These are phyloP conservation scores for Aphelinus atriplicis DNA, from an alignment of 1,140 invertebrate species.

Conservation along the genomic window DNA sequence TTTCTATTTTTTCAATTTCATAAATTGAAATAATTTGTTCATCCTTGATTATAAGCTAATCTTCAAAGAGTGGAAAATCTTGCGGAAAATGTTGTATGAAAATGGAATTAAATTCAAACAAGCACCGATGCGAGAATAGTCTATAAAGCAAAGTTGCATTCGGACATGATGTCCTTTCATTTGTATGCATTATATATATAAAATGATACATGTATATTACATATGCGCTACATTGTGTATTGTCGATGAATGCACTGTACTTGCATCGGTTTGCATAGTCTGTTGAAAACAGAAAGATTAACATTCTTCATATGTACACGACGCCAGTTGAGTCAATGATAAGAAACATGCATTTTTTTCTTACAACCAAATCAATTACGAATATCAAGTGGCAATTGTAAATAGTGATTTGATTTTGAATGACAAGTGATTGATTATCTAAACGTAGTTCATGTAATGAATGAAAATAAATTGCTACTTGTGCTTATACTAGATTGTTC, in stretches of 20 bases:
- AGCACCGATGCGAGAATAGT: slow-evolving; percentile 27
- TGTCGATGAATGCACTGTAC: slow-evolving; percentile 36
- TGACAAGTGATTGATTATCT: not conserved
- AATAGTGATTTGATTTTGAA: slow-evolving; percentile 26
- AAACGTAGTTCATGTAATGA: slow-evolving; percentile 15
- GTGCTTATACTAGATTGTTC: slow-evolving; percentile 6
- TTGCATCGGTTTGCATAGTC: slow-evolving; percentile 39
- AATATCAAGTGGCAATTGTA: slow-evolving; percentile 8
- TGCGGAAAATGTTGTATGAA: slow-evolving; percentile 19
- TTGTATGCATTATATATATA: slow-evolving; percentile 40
- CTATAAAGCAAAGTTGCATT: slow-evolving; percentile 43
- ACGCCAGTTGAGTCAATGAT: slow-evolving; percentile 31
- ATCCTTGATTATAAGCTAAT: slow-evolving; percentile 10
- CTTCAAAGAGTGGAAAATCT: slow-evolving; percentile 22
- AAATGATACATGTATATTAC: slow-evolving; percentile 41
- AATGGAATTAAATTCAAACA: not conserved
- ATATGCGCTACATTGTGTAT: slow-evolving; percentile 38
- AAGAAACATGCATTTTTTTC: slow-evolving; percentile 38
- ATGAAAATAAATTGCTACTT: slow-evolving; percentile 28
- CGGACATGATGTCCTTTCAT: slow-evolving; percentile 39
- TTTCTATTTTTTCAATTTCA: too few species aligned
- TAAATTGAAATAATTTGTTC: too few species aligned
- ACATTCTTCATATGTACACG: slow-evolving; percentile 26
- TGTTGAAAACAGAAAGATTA: slow-evolving; percentile 17
- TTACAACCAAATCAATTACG: slow-evolving; percentile 16